Conservation (phyloP, 2,888 invertebrate genomes). For the Melipona beecheii region DNA sequence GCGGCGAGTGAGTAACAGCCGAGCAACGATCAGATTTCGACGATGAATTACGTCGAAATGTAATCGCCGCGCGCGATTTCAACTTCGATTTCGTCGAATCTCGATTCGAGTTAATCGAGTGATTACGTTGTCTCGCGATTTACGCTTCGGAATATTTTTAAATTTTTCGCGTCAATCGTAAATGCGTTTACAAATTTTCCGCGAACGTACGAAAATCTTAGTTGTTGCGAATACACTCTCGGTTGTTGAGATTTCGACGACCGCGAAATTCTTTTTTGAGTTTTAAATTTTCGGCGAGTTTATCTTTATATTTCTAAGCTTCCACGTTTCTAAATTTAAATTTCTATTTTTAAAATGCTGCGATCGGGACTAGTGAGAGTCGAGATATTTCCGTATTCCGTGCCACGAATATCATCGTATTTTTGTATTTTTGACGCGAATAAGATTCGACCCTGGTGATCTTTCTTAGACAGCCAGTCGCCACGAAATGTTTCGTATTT, state of each 20-base stretch:
- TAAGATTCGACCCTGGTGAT: not conserved
- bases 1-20: not conserved
- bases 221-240: not conserved
- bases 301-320: not conserved
- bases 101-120: no score
- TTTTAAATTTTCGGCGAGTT: constrained; percentile 15
- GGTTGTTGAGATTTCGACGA: not conserved
- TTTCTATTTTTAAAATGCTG: not conserved
- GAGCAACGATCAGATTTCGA: not conserved
- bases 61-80: not conserved
- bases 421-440: not conserved
- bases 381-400: constrained; percentile 17
- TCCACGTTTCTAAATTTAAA: constrained; percentile 1
- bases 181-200: no score
- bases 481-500: not conserved
- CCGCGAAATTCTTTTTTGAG: not conserved
- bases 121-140: not conserved
- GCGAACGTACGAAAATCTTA: no score
- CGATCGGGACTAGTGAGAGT: not conserved
- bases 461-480: no score
- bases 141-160: not conserved
- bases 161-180: no score
- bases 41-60: constrained; percentile 8
- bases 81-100: not conserved
- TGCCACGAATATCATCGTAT: not conserved